Conservation (phyloP, 1,140 invertebrate genomes). For the Papilio xuthus region DNA sequence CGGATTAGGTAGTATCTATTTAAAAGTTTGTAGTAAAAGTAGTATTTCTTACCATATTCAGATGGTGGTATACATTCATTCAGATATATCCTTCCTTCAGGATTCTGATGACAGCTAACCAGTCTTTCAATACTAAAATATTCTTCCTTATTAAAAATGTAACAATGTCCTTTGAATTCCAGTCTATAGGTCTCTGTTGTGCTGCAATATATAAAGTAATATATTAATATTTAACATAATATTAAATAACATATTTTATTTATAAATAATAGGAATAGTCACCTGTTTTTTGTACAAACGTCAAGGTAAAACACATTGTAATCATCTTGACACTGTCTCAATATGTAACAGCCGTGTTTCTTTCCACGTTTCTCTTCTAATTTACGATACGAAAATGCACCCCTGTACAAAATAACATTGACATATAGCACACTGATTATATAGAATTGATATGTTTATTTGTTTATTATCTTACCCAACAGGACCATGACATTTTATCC, state of each 20-base stretch:
- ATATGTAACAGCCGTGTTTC: constrained; percentile 88
- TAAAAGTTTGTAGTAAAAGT: neutral
- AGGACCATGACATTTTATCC: constrained; percentile 93
- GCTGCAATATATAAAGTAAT: constrained; percentile 65
- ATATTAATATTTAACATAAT: neutral
- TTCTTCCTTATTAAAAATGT: constrained; percentile 69
- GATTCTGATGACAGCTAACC: constrained; percentile 83
- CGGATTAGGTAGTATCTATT: constrained; percentile 40
- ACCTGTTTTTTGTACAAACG: constrained; percentile 87
- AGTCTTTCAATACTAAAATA: constrained; percentile 85
- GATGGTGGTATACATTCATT: constrained; percentile 91
- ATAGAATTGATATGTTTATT: neutral
- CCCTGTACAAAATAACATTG: constrained; percentile 81
- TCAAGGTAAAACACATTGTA: constrained; percentile 92
- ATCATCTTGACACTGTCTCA: constrained; percentile 89
- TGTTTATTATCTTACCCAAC: constrained; percentile 84
- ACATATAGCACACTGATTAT: neutral
- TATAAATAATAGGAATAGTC: constrained; percentile 43
- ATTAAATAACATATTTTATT: constrained; percentile 29
- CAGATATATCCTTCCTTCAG: constrained; percentile 82
- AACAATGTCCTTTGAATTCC: constrained; percentile 77
- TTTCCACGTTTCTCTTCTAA: constrained; percentile 89
- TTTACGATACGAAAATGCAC: constrained; percentile 91
- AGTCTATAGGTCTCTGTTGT: constrained; percentile 87
- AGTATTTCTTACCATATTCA: constrained; percentile 87